Base-by-base conservation (phyloP, 1,140 invertebrate species). In the Stenopsyche tienmushanensis region DNA sequence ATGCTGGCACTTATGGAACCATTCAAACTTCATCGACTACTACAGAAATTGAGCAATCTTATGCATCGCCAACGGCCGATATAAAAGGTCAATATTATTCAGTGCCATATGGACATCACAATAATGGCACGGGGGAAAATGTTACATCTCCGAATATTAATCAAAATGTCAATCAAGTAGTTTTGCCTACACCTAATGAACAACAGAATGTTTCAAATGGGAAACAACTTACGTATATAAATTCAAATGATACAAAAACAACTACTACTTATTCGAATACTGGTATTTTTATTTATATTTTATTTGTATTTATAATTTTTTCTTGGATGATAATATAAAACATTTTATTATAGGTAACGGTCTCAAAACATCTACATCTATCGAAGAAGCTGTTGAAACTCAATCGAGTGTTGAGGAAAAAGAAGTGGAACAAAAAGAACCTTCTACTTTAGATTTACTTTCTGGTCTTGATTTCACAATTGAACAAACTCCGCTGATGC, bases 391-490 rank as follows among this genome's bases (percentile, higher is more conserved):
- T 63, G 25, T 47, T 57, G 52, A 23, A 59, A 49, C 47, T 1
- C 15, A n/a, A 21, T 20, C 47, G 55, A 57, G 17, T 24, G 25
- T 34, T 34, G 10, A 47, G 55, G 26, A 64, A 45, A 47, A 65
- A 45, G 9, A 23, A 29, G 7, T 21, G 20, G 75, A 74, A 53
- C 3, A 55, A 13, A 73, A 71, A 53, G 81, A 81, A 73, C 83
- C 75, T 10, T 82, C 87, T 0, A 88, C 90, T 69, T 83, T 92
- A 26, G 90, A 93, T 78, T 78, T 93, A 26, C 74, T 93, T 1
- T 86, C 89, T 1, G 90, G 88, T 50, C 82, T 93, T 17, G 91
- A 93, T 73, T 87, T 91, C 63, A 83, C 84, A 64, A 83, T 90
- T 52, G 84, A 86, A 76, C 83, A 90, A 75, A 83, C 85, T 66